Evolutionary conservation across 2,113 vertebrate species (phyloP).

Genomic region (Lepus timidus): DNA sequence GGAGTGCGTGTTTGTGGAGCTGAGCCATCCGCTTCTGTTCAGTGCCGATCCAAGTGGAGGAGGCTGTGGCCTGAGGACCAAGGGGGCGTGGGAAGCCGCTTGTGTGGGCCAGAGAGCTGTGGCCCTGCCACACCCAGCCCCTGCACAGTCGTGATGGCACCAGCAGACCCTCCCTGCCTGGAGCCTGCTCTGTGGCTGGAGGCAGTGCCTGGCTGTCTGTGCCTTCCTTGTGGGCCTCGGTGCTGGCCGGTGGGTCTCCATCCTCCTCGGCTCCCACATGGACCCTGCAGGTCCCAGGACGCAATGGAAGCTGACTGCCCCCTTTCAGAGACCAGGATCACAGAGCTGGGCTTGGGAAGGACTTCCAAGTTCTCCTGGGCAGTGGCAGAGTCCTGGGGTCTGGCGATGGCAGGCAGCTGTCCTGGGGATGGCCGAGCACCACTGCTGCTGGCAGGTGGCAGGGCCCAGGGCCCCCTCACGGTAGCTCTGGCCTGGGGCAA

Average conservation of each 20-base stretch:
- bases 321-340: not conserved
- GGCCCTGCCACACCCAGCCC: not conserved
- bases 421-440: not conserved
- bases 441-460: not conserved
- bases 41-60: too few relatives aligned
- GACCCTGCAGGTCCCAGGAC: not conserved
- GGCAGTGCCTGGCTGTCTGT: not conserved
- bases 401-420: not conserved
- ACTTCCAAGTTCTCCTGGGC: not conserved
- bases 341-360: not conserved
- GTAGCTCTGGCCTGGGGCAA: not conserved
- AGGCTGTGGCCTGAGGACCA: not conserved
- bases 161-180: not conserved
- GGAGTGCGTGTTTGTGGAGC: not conserved
- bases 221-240: not conserved
- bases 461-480: fast-evolving
- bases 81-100: not conserved
- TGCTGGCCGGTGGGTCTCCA: fast-evolving
- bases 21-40: not conserved
- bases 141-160: not conserved
- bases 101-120: not conserved
- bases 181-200: not conserved
- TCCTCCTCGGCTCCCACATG: not conserved
- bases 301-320: not conserved
- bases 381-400: not conserved